A percentile compares a stretch with the other conserved stretches of the same genome.
phyloP scores from a whole-genome alignment of 2,113 vertebrate species.

The Syrrhaptes paradoxus region DNA sequence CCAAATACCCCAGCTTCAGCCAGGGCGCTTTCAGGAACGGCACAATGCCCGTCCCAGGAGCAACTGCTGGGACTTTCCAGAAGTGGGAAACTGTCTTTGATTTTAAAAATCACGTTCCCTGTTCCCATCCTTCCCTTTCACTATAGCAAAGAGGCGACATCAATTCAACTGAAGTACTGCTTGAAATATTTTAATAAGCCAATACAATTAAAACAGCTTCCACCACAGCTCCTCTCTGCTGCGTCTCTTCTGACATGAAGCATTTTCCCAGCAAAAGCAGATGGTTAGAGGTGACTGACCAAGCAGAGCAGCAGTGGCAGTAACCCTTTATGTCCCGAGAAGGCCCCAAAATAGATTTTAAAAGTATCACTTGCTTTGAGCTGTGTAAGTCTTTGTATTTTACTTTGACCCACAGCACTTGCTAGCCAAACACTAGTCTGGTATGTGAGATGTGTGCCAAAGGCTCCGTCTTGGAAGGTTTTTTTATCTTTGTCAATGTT shows the following conservation, averaged over 20 bases:
- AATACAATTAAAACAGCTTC: background rate
- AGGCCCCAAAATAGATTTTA: background rate
- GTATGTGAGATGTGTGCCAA: background rate
- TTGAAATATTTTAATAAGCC: background rate
- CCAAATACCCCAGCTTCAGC: background rate
- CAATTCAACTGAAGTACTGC: background rate
- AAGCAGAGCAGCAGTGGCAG: background rate
- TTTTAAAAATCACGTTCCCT: background rate
- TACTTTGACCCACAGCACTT: background rate
- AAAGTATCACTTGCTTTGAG: background rate
- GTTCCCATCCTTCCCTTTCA: background rate
- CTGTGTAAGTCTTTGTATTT: background rate
- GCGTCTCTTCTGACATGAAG: background rate
- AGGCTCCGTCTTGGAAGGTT: background rate
- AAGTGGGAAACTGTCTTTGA: background rate
- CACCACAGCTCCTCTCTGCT: background rate
- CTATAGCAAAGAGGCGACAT: background rate
- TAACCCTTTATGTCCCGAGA: background rate
- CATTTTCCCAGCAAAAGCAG: background rate
- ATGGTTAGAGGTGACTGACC: background rate
- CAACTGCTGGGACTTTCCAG: background rate
- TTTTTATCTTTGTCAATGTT: constrained; percentile 13
- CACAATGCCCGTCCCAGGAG: background rate
- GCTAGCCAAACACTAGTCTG: background rate
- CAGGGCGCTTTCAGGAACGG: background rate